These are phyloP conservation scores for Cyanocitta stelleri DNA, from an alignment of 2,113 vertebrate species.

Conservation along the genomic window DNA sequence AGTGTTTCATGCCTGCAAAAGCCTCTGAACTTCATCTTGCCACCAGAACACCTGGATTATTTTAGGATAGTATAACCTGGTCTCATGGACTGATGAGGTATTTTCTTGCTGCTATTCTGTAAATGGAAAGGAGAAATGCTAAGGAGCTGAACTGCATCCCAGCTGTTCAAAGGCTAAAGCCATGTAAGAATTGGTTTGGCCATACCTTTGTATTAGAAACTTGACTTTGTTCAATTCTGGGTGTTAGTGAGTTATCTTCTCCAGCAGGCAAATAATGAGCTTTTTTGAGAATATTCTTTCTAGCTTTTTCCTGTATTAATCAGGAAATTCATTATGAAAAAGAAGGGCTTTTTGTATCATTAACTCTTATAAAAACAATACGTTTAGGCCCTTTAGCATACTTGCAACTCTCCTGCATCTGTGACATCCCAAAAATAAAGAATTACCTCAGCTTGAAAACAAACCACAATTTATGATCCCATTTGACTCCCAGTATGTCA, in stretches of 20 bases:
- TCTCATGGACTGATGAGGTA: background rate
- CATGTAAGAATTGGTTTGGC: background rate
- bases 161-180: background rate
- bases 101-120: background rate
- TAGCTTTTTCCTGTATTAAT: conserved; percentile 15
- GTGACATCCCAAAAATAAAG: background rate
- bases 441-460: background rate
- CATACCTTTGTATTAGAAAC: background rate
- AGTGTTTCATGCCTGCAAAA: background rate
- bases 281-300: background rate
- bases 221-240: background rate
- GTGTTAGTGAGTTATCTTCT: background rate
- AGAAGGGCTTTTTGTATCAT: background rate
- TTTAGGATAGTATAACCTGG: background rate
- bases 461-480: background rate
- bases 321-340: background rate
- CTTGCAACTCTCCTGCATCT: background rate
- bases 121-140: background rate
- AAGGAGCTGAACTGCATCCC: background rate
- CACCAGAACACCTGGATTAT: background rate
- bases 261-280: background rate
- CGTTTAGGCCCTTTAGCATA: background rate
- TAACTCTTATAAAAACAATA: background rate
- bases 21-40: background rate
- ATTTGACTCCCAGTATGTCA: background rate